phyloP scores from a whole-genome alignment of 2,113 vertebrate genomes.

The Engraulis encrasicolus region DNA sequence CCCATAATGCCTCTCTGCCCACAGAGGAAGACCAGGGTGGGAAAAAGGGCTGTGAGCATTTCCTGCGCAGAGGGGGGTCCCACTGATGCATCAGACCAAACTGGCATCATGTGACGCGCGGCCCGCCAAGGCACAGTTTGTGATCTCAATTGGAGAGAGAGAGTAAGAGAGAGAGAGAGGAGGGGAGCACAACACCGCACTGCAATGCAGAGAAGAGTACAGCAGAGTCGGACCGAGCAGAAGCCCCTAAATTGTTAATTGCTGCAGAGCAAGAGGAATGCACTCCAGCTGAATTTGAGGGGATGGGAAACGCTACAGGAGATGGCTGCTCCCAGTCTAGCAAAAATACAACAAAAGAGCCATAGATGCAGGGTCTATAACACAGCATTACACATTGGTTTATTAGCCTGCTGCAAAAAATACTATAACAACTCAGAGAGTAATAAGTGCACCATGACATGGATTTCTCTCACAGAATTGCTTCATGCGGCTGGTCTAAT shows the following conservation, averaged over 20 bases:
- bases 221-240: too few relatives aligned
- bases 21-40: constrained; percentile 73
- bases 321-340: background rate
- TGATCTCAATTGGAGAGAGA: constrained; percentile 59
- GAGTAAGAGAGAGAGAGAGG: constrained; percentile 29
- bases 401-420: background rate
- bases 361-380: background rate
- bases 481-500: background rate
- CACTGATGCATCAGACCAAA: constrained; percentile 74
- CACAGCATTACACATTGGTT: background rate
- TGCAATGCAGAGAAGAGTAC: too few relatives aligned
- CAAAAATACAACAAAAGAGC: background rate
- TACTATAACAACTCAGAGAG: too few relatives aligned
- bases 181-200: constrained; percentile 12
- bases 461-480: background rate
- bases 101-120: constrained; percentile 71
- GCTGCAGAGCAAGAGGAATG: constrained; percentile 2
- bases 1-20: constrained; percentile 67
- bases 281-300: constrained; percentile 9
- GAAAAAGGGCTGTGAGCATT: constrained; percentile 74
- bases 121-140: constrained; percentile 64
- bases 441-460: too few relatives aligned
- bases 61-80: constrained; percentile 77
- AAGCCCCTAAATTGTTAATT: constrained; percentile 29
- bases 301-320: constrained; percentile 1